Conservation (phyloP, 2,113 vertebrate species). For the Struthio camelus region DNA sequence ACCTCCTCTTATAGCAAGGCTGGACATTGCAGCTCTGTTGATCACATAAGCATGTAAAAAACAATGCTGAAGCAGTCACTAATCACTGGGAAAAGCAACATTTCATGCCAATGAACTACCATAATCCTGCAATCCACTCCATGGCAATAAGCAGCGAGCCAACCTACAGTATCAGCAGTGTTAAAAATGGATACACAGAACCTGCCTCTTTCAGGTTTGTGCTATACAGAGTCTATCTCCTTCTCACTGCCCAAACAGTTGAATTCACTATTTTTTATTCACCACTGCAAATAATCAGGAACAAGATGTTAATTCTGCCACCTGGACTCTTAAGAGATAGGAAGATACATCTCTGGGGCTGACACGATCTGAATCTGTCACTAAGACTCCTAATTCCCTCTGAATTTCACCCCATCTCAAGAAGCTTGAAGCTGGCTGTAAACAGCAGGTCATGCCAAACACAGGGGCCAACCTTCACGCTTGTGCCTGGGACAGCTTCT, state of each 20-base stretch:
- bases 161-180: fast-evolving
- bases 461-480: not conserved
- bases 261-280: not conserved
- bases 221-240: not conserved
- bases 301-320: not conserved
- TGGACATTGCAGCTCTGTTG: not conserved
- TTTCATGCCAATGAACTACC: not conserved
- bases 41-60: not conserved
- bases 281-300: not conserved
- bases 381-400: not conserved
- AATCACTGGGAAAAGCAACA: not conserved
- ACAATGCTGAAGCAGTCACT: not conserved
- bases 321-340: not conserved
- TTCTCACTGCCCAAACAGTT: not conserved
- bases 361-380: constrained; percentile 34
- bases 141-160: not conserved
- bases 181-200: not conserved
- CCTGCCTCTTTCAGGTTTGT: not conserved
- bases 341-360: not conserved
- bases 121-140: not conserved
- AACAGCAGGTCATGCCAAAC: not conserved
- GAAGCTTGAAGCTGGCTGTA: not conserved
- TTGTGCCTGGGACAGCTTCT: not conserved
- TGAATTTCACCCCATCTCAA: not conserved
- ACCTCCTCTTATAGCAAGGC: not conserved